Percentiles rank a stretch among this genome's conserved stretches.
Evolutionary conservation across 92 coral and sea anemone species (phyloP).

Genomic region (Plumapathes pennacea): DNA sequence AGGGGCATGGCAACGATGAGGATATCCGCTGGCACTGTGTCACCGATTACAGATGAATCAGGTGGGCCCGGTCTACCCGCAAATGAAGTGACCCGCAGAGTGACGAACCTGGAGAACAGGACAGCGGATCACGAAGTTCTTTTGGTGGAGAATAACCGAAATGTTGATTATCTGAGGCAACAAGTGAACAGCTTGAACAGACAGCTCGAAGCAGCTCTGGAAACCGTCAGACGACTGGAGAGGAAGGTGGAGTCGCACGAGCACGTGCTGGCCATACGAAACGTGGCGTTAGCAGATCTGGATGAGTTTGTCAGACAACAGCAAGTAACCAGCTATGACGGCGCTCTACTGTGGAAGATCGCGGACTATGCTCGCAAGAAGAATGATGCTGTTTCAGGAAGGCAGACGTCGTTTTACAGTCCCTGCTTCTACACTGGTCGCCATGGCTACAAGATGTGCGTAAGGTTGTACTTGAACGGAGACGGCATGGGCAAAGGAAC

Average conservation of each 20-base stretch:
- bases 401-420: slow-evolving; percentile 51
- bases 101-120: slow-evolving; percentile 5
- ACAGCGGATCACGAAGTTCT: slow-evolving; percentile 33
- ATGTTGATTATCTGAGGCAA: background rate
- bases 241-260: slow-evolving; percentile 11
- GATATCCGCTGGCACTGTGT: background rate
- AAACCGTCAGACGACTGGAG: background rate
- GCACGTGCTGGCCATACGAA: slow-evolving; percentile 31
- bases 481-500: slow-evolving; percentile 68
- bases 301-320: slow-evolving; percentile 29
- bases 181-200: slow-evolving; percentile 4
- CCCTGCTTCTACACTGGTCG: slow-evolving; percentile 56
- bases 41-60: background rate
- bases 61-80: background rate
- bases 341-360: slow-evolving; percentile 31
- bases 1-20: background rate
- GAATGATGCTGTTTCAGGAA: slow-evolving; percentile 29
- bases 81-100: background rate
- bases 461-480: slow-evolving; percentile 55
- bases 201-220: slow-evolving; percentile 5
- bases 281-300: slow-evolving; percentile 27
- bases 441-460: slow-evolving; percentile 67
- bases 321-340: slow-evolving; percentile 29
- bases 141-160: slow-evolving; percentile 26
- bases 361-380: slow-evolving; percentile 10